Evolutionary conservation across 2,113 vertebrate species (phyloP).

Genomic region (Chroicocephalus ridibundus): DNA sequence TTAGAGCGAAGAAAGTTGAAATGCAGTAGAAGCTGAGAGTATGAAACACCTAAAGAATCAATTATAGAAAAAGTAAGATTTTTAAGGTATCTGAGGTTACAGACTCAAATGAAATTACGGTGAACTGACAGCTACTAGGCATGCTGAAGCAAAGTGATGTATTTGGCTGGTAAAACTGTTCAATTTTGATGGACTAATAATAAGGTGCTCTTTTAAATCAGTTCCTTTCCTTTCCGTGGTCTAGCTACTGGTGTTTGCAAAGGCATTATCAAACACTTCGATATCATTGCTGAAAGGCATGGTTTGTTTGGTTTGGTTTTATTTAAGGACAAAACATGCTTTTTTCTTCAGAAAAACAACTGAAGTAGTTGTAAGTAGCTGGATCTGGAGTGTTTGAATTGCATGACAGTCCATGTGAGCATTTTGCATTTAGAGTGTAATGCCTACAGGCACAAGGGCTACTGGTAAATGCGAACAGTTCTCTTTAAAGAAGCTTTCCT

Average conservation of each 20-base stretch:
- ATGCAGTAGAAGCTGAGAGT: background rate
- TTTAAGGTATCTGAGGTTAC: background rate
- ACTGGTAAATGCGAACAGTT: background rate
- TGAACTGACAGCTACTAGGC: background rate
- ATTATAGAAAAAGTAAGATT: background rate
- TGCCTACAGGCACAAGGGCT: background rate
- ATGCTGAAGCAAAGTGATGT: background rate
- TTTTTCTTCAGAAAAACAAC: background rate
- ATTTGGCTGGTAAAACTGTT: background rate
- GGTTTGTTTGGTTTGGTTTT: background rate
- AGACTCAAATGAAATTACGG: background rate
- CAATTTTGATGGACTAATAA: background rate
- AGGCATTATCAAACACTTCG: background rate
- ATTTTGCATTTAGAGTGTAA: background rate
- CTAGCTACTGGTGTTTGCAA: background rate
- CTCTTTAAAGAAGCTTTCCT: background rate
- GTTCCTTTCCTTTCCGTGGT: background rate
- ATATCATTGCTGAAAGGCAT: background rate
- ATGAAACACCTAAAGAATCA: background rate
- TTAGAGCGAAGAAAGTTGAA: background rate
- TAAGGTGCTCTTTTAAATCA: background rate
- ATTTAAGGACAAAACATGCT: fast-evolving
- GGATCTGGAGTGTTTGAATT: background rate
- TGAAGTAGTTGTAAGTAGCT: background rate
- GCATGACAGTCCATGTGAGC: background rate